Evolutionary conservation across 2,888 invertebrate genomes (phyloP), one percentile per base, ranked within the genome.

Genomic region (Sesia bembeciformis): DNA sequence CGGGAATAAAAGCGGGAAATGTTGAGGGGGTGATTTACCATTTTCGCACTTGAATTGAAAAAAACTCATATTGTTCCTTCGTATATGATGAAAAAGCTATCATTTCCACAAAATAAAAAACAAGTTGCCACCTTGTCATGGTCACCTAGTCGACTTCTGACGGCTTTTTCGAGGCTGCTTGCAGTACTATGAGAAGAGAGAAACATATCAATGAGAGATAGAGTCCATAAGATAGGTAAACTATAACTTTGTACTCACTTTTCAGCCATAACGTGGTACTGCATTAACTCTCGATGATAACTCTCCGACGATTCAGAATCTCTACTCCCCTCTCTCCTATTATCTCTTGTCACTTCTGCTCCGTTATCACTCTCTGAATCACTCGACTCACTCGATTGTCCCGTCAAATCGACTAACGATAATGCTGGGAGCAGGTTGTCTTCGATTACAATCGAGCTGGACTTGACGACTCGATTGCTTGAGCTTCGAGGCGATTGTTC

Each of bases 381-480:
- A 5, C 62, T 64, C 7, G 38, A 50, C 3, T 62, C 69, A 54
- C 65, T 67, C 56, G 66, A 61, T 53, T 71, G 75, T 3, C 76
- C 78, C 0, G 72, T 73, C 54, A 84, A 69, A 67, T 82, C 79
- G 49, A 54, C 57, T 46, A 85, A 74, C 43, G 78, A 67, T 53
- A 85, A 60, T 4, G 64, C 56, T 3, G 78, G 72, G 40, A 84
- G 66, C 1, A 84, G 51, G n/a, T 54, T 58, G 39, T 67, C 53
- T 40, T 57, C 57, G 8, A 40, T 39, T 5, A 49, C 50, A 0
- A 43, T 43, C 3, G 52, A 46, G 8, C 51, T 53, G 7, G 52
- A 42, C 39, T 55, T 52, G 7, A 40, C 43, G 4, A 6, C 23
- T 3, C 41, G 41, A 4, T 40, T 49, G 3, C n/a, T 38, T 60